Evolutionary conservation across 2,888 invertebrate genomes (phyloP), one percentile per base, ranked within the genome.

Genomic region (Ctena decussata): DNA sequence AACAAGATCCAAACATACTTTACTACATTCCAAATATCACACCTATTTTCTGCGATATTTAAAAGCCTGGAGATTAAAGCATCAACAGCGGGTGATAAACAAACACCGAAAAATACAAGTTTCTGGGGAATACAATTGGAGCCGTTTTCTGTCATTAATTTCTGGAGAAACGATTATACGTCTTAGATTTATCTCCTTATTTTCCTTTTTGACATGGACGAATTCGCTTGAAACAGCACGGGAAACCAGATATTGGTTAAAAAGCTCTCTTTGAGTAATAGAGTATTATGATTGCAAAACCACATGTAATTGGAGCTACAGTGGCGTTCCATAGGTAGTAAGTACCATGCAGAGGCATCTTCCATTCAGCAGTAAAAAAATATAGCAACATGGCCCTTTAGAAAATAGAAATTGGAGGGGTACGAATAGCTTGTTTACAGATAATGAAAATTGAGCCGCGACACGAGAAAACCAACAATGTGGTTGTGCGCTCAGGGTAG

Each of bases 211-310:
- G 84, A 77, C 86, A 89, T 78, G 89, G 86, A 77, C 79, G 86
- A 86, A 53, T 86, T 86, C 84, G 89, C 83, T 83, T 89, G 89
- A 89, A 89, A 89, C 89, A 89, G 84, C 86, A 81, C 80, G 84
- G 84, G 89, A 86, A 89, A 89, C 76, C 72, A 73, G 84, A 89
- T 80, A 84, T 69, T 78, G n/a, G 69, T 73, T 83, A 85, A 89
- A 89, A 86, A 81, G 74, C 75, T 44, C 84, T 78, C 79, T 86
- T 84, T 81, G 89, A 89, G 89, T 74, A 86, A 86, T 81, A 70
- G 39, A 57, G 75, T 57, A 78, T 69, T 69, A 80, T 86, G 80
- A 78, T 78, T 37, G 35, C 39, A 39, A 53, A 71, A 71, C 30
- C 78, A 78, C 57, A 65, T 57, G 39, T 24, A 30, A 30, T 70